Conservation (phyloP, 2,113 vertebrate species). For the Ailurus styani region DNA sequence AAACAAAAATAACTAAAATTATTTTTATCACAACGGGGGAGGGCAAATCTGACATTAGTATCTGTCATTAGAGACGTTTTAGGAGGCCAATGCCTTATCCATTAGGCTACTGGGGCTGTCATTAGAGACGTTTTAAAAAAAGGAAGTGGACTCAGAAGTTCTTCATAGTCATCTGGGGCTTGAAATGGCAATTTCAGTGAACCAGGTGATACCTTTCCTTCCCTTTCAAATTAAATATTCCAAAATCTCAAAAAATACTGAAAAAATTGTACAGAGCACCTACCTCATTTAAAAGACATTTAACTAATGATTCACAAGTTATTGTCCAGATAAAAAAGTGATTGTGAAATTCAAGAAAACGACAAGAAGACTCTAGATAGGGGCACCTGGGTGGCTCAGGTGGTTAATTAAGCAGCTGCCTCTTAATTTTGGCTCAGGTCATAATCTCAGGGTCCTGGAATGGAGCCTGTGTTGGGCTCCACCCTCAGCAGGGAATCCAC, state of each 20-base stretch:
- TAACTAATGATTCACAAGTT: constrained; percentile 23
- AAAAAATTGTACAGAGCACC: background rate
- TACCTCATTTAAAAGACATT: constrained; percentile 32
- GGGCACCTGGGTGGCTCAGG: background rate
- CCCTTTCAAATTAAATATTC: constrained; percentile 23
- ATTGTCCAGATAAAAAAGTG: background rate
- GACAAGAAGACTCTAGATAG: constrained; percentile 15
- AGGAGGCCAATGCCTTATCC: constrained; percentile 85
- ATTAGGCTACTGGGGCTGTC: constrained; percentile 83
- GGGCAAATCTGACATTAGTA: background rate
- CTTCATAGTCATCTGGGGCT: background rate
- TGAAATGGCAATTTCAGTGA: constrained; percentile 23
- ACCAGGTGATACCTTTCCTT: background rate
- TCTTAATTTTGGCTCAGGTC: background rate
- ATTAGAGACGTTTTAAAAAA: background rate
- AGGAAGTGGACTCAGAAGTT: background rate
- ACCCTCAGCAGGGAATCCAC: background rate
- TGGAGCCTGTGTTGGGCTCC: background rate
- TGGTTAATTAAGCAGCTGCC: background rate
- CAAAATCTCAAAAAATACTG: constrained; percentile 19
- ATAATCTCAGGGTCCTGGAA: background rate
- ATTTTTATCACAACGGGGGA: background rate
- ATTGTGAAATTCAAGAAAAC: constrained; percentile 19
- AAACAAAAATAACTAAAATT: background rate
- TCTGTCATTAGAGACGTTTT: constrained; percentile 60